Conservation (phyloP, 2,797 vertebrate species). For the Liparis tanakae region DNA sequence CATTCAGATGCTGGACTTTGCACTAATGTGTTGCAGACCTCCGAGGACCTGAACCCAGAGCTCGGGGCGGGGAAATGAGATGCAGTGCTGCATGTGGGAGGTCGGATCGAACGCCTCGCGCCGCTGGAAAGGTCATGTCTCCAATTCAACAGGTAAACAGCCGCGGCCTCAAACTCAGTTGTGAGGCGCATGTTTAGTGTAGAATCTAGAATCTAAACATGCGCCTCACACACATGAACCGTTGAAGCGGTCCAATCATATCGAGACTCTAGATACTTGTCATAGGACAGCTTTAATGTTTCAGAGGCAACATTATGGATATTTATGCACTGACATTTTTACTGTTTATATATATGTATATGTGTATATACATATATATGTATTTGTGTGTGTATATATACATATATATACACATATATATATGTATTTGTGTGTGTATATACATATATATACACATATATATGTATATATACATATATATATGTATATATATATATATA, state of each 20-base stretch:
- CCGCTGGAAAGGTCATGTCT: slow-evolving; percentile 62
- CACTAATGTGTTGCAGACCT: slow-evolving; percentile 19
- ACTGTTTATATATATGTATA: background rate
- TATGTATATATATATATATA: no score
- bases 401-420: background rate
- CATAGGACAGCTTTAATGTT: slow-evolving; percentile 7
- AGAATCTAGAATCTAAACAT: no score
- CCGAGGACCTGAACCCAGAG: slow-evolving; percentile 42
- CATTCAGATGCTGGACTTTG: slow-evolving; percentile 28
- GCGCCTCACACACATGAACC: no score
- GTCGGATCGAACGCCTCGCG: slow-evolving; percentile 20
- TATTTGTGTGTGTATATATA: no score
- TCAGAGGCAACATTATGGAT: background rate
- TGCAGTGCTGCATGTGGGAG: slow-evolving; percentile 16
- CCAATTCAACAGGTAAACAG: slow-evolving; percentile 58
- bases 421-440: no score
- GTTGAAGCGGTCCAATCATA: no score
- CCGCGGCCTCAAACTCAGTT: slow-evolving; percentile 35
- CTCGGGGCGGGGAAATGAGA: slow-evolving; percentile 25
- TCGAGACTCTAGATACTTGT: slow-evolving; percentile 18
- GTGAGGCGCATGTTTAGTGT: slow-evolving; percentile 15
- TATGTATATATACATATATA: no score
- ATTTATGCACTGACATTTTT: background rate
- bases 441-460: no score
- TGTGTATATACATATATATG: background rate